Base-by-base conservation (phyloP, 2,888 invertebrate genomes). In the Drosophila rellima region DNA sequence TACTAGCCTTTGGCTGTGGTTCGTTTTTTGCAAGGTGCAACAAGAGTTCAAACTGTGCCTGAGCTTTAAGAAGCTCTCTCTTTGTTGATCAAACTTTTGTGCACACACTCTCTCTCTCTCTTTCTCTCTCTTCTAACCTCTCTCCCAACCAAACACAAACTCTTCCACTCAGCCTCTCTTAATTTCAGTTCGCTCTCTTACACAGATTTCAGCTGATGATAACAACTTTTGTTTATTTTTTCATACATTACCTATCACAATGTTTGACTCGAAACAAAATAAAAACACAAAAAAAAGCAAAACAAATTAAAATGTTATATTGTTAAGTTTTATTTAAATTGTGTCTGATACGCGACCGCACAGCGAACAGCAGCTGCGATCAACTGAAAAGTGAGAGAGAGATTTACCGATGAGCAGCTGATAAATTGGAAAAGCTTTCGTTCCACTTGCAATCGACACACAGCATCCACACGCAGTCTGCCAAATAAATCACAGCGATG, bases 401-500 rank as follows among this genome's bases (percentile, higher is more conserved):
- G 35, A 20, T 33, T n/a, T 17, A 18, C 29, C 18, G 29, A 17
- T 35, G 10, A n/a, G 15, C 40, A 44, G 59, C 42, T 47, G 31
- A 61, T 20, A 13, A 26, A 55, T 37, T 44, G 23, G 5, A 37
- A 59, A 70, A 62, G 63, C 86, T 80, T 79, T 10, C 35, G 42
- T 2, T 71, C 76, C 70, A 74, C 67, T 37, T 31, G 33, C 40
- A 35, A 20, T 54, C 15, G 29, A 44, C 40, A 40, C 17, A 56
- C 48, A 57, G 59, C 59, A 52, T 61, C 52, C 61, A 45, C 48
- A 45, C 1, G 44, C 50, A n/a, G 29, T 8, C 33, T 1, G 29
- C 26, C 23, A 29, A 57, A 54, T 50, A 59, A 51, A 54, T 60
- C 63, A 60, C 15, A 39, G 23, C 35, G 13, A 26, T 26, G 15